A percentile compares a stretch with the other conserved stretches of the same genome.
Evolutionary conservation across 2,888 invertebrate genomes (phyloP).

Genomic region (Apamea crenata): DNA sequence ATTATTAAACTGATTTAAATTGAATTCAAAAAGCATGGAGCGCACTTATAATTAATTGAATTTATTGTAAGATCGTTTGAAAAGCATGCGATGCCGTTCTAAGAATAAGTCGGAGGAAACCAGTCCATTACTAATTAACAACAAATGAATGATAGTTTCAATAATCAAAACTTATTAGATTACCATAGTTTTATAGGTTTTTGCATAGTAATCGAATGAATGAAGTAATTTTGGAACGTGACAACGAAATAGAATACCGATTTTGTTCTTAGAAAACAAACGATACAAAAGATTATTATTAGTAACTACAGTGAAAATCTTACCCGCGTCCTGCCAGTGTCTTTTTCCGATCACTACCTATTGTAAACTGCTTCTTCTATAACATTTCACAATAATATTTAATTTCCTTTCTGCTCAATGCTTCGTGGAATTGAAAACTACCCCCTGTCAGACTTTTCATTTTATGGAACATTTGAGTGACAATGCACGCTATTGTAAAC

Average conservation of each 20-base stretch:
- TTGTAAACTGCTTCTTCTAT: neutral
- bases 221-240: no score
- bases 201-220: neutral
- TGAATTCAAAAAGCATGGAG: no score
- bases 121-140: neutral
- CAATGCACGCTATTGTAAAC: slow-evolving; percentile 6
- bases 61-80: neutral
- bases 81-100: neutral
- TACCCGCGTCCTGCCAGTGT: neutral
- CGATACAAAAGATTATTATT: neutral
- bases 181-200: neutral
- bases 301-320: neutral
- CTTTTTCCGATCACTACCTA: neutral
- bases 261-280: neutral
- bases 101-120: neutral
- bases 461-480: slow-evolving; percentile 19
- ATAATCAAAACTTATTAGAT: neutral
- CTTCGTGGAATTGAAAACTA: slow-evolving; percentile 15
- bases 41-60: no score
- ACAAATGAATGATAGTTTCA: neutral
- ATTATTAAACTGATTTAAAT: no score
- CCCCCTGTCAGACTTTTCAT: neutral
- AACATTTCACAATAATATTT: neutral
- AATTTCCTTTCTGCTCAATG: slow-evolving; percentile 12
- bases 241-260: neutral